Evolutionary conservation across 2,797 vertebrate species (phyloP).

Genomic region (Onychomys torridus): DNA sequence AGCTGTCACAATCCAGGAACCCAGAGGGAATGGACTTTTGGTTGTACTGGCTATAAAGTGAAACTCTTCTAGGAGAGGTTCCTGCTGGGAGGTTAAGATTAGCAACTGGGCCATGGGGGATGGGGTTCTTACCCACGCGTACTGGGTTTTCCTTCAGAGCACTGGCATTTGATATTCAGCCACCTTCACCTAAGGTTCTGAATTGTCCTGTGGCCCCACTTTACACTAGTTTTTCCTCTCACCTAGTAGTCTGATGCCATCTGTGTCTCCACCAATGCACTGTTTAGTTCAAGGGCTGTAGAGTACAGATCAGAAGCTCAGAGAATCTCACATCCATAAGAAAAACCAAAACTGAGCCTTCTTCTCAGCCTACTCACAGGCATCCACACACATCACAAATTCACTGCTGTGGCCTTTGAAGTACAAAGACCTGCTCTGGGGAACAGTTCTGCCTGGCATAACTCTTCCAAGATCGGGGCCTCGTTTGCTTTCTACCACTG

Average conservation of each 20-base stretch:
- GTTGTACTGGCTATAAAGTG: background rate
- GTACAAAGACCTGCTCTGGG: background rate
- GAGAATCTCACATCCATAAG: background rate
- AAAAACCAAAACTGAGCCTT: background rate
- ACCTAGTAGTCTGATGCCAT: background rate
- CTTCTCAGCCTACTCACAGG: background rate
- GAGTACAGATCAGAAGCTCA: background rate
- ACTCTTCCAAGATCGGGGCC: background rate
- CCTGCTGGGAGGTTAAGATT: background rate
- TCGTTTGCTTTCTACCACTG: background rate
- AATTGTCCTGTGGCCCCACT: fast-evolving
- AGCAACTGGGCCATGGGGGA: background rate
- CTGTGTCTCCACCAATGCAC: background rate
- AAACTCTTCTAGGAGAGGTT: background rate
- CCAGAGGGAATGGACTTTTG: background rate
- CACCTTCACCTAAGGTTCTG: background rate
- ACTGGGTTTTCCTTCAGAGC: background rate
- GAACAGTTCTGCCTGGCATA: background rate
- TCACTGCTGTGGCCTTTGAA: background rate
- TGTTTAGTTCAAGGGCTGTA: background rate
- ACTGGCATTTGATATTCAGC: background rate
- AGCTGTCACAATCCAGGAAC: background rate
- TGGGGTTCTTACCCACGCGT: background rate
- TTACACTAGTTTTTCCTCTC: background rate
- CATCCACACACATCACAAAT: background rate